Evolutionary conservation across 2,113 vertebrate species (phyloP).

Genomic region (Irena cyanogastra): DNA sequence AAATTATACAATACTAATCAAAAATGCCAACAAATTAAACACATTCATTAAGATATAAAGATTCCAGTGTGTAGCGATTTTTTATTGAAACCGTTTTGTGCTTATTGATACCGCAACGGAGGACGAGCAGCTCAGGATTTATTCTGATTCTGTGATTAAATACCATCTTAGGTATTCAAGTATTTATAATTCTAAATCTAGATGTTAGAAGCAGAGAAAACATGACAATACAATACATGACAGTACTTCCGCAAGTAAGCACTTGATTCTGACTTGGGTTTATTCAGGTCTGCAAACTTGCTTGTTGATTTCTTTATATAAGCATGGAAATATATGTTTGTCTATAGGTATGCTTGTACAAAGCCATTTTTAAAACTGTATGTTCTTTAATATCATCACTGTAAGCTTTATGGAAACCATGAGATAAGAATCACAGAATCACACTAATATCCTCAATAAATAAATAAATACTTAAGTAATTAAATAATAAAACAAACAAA

Average conservation of each 20-base stretch:
- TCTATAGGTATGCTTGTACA: not conserved
- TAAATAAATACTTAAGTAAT: not conserved
- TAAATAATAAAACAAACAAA: not conserved
- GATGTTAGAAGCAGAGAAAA: not conserved
- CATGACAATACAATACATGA: not conserved
- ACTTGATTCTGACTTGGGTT: not conserved
- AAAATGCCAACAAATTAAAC: not conserved
- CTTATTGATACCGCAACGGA: not conserved
- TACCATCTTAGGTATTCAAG: not conserved
- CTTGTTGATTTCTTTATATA: not conserved
- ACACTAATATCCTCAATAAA: not conserved
- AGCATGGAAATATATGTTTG: not conserved
- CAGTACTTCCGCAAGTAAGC: not conserved
- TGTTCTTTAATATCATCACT: not conserved
- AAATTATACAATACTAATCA: not conserved
- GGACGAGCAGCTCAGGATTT: not conserved
- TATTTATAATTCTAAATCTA: not conserved
- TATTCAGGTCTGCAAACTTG: not conserved
- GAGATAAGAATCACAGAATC: not conserved
- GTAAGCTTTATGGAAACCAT: not conserved
- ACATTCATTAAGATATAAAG: not conserved
- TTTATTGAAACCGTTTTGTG: not conserved
- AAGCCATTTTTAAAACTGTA: not conserved
- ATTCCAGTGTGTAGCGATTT: not conserved
- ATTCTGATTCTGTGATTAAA: not conserved